Evolutionary conservation across 1,140 invertebrate species (phyloP).

Genomic region (Drosophila varians): DNA sequence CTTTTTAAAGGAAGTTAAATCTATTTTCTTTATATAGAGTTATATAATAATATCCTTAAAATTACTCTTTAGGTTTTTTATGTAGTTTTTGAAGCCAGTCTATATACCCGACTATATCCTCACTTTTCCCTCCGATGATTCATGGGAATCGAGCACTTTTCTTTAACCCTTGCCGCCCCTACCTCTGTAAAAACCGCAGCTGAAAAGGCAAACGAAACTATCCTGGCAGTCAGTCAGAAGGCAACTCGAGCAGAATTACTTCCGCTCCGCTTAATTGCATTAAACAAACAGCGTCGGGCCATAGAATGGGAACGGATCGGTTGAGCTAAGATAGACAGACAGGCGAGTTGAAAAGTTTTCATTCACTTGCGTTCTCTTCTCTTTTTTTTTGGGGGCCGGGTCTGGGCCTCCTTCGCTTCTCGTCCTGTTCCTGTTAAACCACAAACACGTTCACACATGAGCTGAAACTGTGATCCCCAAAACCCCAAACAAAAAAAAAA

Average conservation of each 20-base stretch:
- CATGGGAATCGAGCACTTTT: constrained; percentile 6
- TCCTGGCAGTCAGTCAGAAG: constrained; percentile 49
- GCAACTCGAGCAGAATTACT: constrained; percentile 55
- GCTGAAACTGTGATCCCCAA: constrained; percentile 25
- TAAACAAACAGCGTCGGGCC: constrained; percentile 58
- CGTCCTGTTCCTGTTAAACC: constrained; percentile 33
- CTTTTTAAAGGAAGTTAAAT: background rate
- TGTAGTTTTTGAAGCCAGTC: too few relatives aligned
- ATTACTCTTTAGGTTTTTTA: too few relatives aligned
- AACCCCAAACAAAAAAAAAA: background rate
- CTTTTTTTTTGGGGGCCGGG: background rate
- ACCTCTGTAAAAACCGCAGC: constrained; percentile 7
- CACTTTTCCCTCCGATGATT: background rate
- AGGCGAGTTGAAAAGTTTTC: constrained; percentile 15
- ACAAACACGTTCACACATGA: constrained; percentile 80
- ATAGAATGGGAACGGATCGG: constrained; percentile 36
- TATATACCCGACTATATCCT: background rate
- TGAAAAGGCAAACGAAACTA: constrained; percentile 31
- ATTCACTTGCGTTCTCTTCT: constrained; percentile 21
- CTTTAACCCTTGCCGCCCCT: background rate
- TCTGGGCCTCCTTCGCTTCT: background rate
- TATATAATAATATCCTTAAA: too few relatives aligned
- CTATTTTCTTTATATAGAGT: too few relatives aligned
- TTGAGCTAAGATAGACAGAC: constrained; percentile 29
- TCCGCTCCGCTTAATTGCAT: constrained; percentile 76